phyloP scores from a whole-genome alignment of 2,797 vertebrate genomes.

The Synanceia verrucosa region DNA sequence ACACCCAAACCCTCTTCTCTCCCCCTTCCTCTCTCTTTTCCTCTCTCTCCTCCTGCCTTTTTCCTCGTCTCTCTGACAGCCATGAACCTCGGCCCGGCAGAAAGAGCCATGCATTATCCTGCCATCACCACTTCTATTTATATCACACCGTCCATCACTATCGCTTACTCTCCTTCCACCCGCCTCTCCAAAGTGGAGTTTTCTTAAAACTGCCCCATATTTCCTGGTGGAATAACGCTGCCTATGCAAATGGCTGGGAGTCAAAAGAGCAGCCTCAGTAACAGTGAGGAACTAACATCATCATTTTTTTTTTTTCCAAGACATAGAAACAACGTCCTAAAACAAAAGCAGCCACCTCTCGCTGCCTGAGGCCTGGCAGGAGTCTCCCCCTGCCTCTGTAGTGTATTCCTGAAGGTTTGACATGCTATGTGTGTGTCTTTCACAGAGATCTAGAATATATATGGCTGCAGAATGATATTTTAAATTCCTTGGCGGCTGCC shows the following conservation, averaged over 20 bases:
- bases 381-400: slow-evolving; percentile 33
- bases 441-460: slow-evolving; percentile 71
- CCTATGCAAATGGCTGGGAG: slow-evolving; percentile 80
- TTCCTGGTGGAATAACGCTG: slow-evolving; percentile 75
- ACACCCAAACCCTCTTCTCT: slow-evolving; percentile 59
- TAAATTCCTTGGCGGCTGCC: slow-evolving; percentile 80
- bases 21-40: slow-evolving; percentile 5
- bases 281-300: slow-evolving; percentile 78
- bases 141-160: slow-evolving; percentile 88
- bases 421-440: slow-evolving; percentile 39
- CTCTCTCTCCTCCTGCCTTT: slow-evolving; percentile 59
- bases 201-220: slow-evolving; percentile 86
- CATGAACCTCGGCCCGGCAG: slow-evolving; percentile 80
- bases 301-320: slow-evolving; percentile 69
- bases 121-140: slow-evolving; percentile 87
- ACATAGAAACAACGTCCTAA: slow-evolving; percentile 64
- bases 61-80: slow-evolving; percentile 81
- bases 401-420: slow-evolving; percentile 63
- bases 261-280: slow-evolving; percentile 70
- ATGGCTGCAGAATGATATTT: slow-evolving; percentile 78
- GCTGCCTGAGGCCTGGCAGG: slow-evolving; percentile 55
- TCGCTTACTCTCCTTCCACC: slow-evolving; percentile 82
- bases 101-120: slow-evolving; percentile 88
- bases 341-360: slow-evolving; percentile 68
- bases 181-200: slow-evolving; percentile 78